Percentiles rank a stretch among this genome's conserved stretches.
Conservation (phyloP, 2,113 vertebrate genomes). For the Phyllostomus discolor region DNA sequence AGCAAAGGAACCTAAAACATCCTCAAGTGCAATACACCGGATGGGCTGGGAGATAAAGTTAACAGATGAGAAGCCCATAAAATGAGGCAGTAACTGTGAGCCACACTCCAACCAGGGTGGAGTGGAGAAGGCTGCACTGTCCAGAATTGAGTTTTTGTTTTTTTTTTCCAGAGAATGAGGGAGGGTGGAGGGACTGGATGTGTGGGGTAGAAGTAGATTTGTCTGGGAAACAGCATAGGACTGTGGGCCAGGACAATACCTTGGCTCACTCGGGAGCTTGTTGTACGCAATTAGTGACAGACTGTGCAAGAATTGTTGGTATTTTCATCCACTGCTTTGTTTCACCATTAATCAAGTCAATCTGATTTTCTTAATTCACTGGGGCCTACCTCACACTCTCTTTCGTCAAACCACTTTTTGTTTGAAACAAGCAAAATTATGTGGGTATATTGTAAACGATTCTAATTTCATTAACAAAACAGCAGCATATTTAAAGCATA, state of each 20-base stretch:
- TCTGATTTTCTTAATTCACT: constrained; percentile 16
- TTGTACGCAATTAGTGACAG: neutral
- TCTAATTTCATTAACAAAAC: neutral
- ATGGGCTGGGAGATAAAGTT: neutral
- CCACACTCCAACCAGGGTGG: neutral
- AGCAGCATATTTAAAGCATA: neutral
- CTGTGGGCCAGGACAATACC: neutral
- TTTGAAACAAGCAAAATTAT: neutral
- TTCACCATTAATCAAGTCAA: constrained; percentile 47
- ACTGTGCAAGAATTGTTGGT: constrained; percentile 17
- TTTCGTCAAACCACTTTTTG: neutral
- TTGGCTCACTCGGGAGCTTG: neutral
- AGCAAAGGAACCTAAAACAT: neutral
- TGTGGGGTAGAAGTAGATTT: neutral
- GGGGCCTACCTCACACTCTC: neutral
- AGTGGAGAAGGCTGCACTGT: neutral
- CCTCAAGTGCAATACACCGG: neutral
- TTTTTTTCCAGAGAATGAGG: neutral
- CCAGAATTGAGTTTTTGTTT: neutral
- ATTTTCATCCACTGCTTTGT: constrained; percentile 7
- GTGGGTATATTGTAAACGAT: neutral
- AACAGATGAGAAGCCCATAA: neutral
- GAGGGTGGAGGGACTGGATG: neutral
- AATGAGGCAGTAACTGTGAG: neutral
- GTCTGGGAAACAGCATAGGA: neutral